phyloP scores from a whole-genome alignment of 2,888 invertebrate genomes.

The Leucophora obtusa region DNA sequence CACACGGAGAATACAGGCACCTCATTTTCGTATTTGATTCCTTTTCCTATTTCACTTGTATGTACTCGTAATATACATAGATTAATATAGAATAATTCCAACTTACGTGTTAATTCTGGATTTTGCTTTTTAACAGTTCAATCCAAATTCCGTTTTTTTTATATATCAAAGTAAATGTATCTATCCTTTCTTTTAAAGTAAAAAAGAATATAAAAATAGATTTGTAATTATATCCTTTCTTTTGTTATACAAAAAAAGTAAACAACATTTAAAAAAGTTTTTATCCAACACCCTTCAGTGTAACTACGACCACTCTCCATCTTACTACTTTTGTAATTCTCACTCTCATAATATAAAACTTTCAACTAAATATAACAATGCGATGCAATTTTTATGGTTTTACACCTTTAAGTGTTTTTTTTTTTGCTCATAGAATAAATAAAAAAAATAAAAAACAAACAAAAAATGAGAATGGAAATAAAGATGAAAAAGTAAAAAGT shows the following conservation, averaged over 20 bases:
- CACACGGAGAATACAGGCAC: too few species aligned
- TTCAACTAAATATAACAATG: constrained; percentile 31
- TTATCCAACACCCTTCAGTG: constrained; percentile 11
- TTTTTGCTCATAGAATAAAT: constrained; percentile 30
- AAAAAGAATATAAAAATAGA: background rate
- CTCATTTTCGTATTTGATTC: too few species aligned
- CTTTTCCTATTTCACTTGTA: too few species aligned
- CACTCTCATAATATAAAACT: constrained; percentile 20
- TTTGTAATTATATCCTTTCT: constrained; percentile 37
- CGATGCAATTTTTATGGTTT: constrained; percentile 50
- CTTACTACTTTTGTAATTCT: constrained; percentile 9
- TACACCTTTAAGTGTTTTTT: constrained; percentile 58
- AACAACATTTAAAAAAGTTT: background rate
- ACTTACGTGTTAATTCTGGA: too few species aligned
- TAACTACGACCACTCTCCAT: constrained; percentile 1
- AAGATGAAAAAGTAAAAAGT: background rate
- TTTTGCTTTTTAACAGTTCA: too few species aligned
- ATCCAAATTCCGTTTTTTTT: too few species aligned
- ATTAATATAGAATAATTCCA: too few species aligned
- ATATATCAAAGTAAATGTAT: too few species aligned
- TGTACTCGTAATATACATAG: too few species aligned
- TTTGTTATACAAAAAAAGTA: constrained; percentile 28
- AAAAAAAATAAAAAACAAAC: background rate
- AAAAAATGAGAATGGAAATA: constrained; percentile 7
- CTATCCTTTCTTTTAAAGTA: background rate